Percentiles rank a stretch among this genome's conserved stretches.
These are phyloP conservation scores for Tor tambroides DNA, from an alignment of 2,113 vertebrate species.

Conservation along the genomic window DNA sequence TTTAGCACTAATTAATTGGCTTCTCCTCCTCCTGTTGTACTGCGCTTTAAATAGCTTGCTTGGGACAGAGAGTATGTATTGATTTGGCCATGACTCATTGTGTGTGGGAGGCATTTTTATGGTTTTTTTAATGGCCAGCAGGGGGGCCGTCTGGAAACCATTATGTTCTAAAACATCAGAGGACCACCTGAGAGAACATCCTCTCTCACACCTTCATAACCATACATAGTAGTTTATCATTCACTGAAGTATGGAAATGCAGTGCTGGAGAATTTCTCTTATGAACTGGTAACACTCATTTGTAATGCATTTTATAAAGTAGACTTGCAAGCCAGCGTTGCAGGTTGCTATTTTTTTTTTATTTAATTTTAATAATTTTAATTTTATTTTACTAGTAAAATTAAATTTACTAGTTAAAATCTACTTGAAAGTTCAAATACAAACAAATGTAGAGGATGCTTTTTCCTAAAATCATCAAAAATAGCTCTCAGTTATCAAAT, in stretches of 20 bases:
- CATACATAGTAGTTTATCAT: not conserved
- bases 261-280: not conserved
- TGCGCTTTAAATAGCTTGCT: conserved; percentile 29
- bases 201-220: not conserved
- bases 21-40: conserved; percentile 32
- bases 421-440: not conserved
- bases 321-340: no score
- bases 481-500: not conserved
- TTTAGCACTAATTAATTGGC: conserved; percentile 43
- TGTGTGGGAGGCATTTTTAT: conserved; percentile 44
- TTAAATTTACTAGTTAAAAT: not conserved
- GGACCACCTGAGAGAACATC: conserved; percentile 22
- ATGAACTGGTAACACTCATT: not conserved
- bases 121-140: conserved; percentile 34
- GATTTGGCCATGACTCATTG: conserved; percentile 41
- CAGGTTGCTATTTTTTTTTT: not conserved
- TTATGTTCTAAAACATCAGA: conserved; percentile 8
- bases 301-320: no score
- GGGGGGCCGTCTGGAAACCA: conserved; percentile 1
- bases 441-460: not conserved
- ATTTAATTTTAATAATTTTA: not conserved
- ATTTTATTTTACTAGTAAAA: not conserved
- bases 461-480: not conserved
- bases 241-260: not conserved
- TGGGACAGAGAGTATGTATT: conserved; percentile 38